Conservation (phyloP, 1,140 invertebrate species). For the Cotesia chilonis region DNA sequence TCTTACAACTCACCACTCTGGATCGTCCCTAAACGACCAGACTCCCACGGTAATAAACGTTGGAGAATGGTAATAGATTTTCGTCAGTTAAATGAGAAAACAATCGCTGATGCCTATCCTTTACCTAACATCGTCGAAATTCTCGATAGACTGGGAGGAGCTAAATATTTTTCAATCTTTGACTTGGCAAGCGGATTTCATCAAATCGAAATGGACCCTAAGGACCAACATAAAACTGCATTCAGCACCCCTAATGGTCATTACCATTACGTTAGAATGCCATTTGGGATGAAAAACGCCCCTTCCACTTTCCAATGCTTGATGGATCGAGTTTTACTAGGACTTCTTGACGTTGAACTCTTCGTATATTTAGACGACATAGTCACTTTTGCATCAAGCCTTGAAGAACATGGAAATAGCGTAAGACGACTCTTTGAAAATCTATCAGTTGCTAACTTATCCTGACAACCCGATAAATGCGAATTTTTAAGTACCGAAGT, state of each 20-base stretch:
- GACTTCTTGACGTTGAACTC: background rate
- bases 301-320: background rate
- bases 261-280: constrained; percentile 2
- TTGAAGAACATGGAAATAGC: background rate
- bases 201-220: constrained; percentile 4
- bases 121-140: background rate
- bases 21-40: background rate
- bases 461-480: background rate
- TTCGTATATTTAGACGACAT: background rate
- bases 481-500: background rate
- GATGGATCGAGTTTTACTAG: background rate
- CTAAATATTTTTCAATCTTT: background rate
- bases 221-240: background rate
- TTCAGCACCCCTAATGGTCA: background rate
- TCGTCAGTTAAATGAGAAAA: background rate
- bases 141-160: background rate
- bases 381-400: background rate
- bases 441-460: background rate
- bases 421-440: background rate
- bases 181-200: background rate
- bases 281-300: background rate
- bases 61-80: background rate
- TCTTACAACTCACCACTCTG: background rate
- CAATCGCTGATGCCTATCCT: background rate
- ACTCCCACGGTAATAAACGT: background rate